These are phyloP conservation scores for Garrulus glandarius DNA, from an alignment of 2,797 vertebrate species.

Conservation along the genomic window DNA sequence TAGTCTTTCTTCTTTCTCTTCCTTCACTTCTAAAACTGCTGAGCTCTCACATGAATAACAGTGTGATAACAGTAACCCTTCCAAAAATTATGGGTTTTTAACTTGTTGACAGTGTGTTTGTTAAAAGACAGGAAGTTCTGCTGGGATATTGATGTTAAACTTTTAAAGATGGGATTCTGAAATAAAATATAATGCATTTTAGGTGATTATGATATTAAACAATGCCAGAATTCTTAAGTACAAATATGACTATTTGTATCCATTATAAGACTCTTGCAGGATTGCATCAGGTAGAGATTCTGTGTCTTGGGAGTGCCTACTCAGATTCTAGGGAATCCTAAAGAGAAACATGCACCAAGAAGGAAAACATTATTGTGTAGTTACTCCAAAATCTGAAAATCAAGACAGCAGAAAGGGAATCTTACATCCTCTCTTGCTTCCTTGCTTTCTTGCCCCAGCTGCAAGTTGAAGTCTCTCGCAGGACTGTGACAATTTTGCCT, in stretches of 20 bases:
- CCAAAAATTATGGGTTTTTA: not conserved
- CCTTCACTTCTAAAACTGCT: not conserved
- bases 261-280: not conserved
- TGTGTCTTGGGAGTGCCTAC: not conserved
- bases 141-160: not conserved
- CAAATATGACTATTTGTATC: not conserved
- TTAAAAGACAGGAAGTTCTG: not conserved
- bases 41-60: not conserved
- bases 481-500: not conserved
- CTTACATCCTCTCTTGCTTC: not conserved
- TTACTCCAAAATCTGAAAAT: not conserved
- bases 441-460: not conserved
- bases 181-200: not conserved
- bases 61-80: not conserved
- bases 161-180: not conserved
- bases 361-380: not conserved
- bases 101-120: not conserved
- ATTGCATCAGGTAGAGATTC: not conserved
- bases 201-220: not conserved
- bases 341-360: not conserved
- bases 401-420: not conserved
- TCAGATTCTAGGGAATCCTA: not conserved
- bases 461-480: fast-evolving
- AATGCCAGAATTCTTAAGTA: not conserved
- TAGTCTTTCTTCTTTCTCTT: not conserved